These are phyloP conservation scores for Molanna angustata DNA, from an alignment of 2,888 invertebrate species.

Conservation along the genomic window DNA sequence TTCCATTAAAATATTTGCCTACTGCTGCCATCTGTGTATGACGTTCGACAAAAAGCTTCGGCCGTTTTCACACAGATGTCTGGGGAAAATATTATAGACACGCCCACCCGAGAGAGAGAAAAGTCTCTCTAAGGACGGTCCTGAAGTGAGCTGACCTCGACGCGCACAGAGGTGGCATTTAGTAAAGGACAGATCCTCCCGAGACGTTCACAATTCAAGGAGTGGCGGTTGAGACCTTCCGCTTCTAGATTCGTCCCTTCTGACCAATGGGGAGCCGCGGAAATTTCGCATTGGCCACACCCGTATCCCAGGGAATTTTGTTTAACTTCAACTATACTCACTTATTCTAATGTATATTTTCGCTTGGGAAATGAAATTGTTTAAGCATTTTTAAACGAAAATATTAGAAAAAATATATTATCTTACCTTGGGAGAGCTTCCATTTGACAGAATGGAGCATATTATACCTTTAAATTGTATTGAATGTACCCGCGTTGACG, in stretches of 20 bases:
- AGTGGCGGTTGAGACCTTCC: slow-evolving; percentile 41
- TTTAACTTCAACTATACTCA: slow-evolving; percentile 24
- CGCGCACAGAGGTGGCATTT: slow-evolving; percentile 17
- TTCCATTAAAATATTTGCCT: no score
- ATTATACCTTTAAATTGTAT: no score
- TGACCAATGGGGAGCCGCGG: slow-evolving; percentile 48
- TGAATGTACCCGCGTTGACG: no score
- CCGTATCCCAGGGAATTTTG: slow-evolving; percentile 26
- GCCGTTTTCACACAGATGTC: slow-evolving; percentile 15
- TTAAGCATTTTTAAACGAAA: slow-evolving; percentile 8
- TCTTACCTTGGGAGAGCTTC: no score
- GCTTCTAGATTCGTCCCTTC: slow-evolving; percentile 40
- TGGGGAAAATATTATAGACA: slow-evolving; percentile 12
- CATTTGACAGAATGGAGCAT: no score
- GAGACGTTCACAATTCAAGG: slow-evolving; percentile 26
- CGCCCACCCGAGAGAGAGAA: slow-evolving; percentile 30
- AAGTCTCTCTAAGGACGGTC: slow-evolving; percentile 27
- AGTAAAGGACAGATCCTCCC: slow-evolving; percentile 18
- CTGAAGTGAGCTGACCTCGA: slow-evolving; percentile 26
- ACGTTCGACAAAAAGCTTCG: slow-evolving; percentile 14
- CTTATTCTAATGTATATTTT: slow-evolving; percentile 23
- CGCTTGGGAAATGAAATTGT: slow-evolving; percentile 29
- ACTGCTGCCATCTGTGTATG: slow-evolving; percentile 25
- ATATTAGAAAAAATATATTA: no score
- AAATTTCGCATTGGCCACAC: slow-evolving; percentile 31